A percentile compares a stretch with the other conserved stretches of the same genome.
Evolutionary conservation across 37 sponge, comb jelly and placozoan genomes (phyloP).

Genomic region (Crambe crambe): DNA sequence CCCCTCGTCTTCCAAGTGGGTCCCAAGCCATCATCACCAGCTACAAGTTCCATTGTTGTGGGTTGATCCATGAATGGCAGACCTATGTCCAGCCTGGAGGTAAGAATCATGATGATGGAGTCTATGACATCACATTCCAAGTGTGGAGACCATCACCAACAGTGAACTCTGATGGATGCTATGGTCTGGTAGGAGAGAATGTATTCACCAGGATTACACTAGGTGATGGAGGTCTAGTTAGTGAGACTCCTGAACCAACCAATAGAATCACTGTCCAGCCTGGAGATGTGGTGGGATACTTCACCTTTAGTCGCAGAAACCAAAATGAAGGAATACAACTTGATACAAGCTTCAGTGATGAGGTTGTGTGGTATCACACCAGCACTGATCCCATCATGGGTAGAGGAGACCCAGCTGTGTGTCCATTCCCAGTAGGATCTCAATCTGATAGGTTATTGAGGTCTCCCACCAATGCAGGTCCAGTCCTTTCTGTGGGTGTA

Average conservation of each 20-base stretch:
- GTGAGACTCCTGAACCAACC: neutral
- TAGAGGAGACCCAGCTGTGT: too few species aligned
- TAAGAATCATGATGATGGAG: neutral
- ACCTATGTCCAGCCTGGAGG: neutral
- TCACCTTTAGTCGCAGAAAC: too few species aligned
- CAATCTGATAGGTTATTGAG: neutral
- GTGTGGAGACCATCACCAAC: constrained; percentile 43
- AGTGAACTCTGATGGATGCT: constrained; percentile 8
- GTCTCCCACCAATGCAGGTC: constrained; percentile 3
- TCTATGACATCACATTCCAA: constrained; percentile 21
- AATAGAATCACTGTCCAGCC: constrained; percentile 12
- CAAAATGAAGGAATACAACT: neutral
- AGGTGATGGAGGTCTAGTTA: neutral
- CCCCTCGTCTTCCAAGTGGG: neutral
- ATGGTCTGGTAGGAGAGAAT: constrained; percentile 29
- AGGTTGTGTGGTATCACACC: constrained; percentile 7
- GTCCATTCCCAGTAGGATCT: constrained; percentile 10
- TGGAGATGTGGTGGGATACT: constrained; percentile 47
- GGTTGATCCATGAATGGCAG: constrained; percentile 1
- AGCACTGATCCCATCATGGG: neutral
- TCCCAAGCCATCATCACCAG: constrained; percentile 11
- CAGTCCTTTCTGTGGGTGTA: neutral
- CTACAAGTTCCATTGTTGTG: constrained; percentile 12
- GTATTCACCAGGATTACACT: neutral
- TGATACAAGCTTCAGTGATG: neutral